Percentiles rank a stretch among this genome's conserved stretches.
Evolutionary conservation across 2,888 invertebrate species (phyloP).

Genomic region (Protonemura montana): DNA sequence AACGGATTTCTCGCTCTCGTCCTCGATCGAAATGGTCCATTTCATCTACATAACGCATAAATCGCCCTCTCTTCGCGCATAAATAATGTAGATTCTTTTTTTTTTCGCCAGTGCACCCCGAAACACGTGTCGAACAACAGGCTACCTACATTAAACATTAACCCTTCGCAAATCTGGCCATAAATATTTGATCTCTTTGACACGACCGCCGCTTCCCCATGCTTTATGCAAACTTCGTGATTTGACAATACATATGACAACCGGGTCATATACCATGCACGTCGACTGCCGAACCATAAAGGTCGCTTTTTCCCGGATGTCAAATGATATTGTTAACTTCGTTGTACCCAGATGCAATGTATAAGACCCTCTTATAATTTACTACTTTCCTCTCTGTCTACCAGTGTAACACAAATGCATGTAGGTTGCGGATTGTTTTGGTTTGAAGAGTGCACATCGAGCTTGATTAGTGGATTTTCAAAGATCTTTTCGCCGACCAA

Average conservation of each 20-base stretch:
- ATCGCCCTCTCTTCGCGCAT: neutral
- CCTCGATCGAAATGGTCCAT: neutral
- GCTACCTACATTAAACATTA: slow-evolving; percentile 31
- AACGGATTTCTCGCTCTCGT: neutral
- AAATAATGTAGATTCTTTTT: neutral
- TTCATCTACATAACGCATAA: slow-evolving; percentile 9
- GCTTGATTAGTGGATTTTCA: no score
- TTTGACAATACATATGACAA: slow-evolving; percentile 7
- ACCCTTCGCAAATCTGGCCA: slow-evolving; percentile 13
- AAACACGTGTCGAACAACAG: neutral
- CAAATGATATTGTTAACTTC: slow-evolving; percentile 21
- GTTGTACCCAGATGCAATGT: no score
- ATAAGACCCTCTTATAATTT: no score
- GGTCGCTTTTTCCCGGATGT: slow-evolving; percentile 9
- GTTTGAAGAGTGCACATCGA: no score
- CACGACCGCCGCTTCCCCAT: neutral
- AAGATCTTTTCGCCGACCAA: no score
- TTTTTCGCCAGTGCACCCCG: neutral
- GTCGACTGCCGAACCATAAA: neutral
- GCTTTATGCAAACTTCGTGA: neutral
- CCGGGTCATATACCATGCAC: neutral
- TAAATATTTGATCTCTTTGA: slow-evolving; percentile 30
- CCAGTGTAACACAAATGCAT: no score
- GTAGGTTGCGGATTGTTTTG: no score
- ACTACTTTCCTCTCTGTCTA: no score